Base-by-base conservation (phyloP, 2,113 vertebrate genomes). In the Petrocephalus zakoni region DNA sequence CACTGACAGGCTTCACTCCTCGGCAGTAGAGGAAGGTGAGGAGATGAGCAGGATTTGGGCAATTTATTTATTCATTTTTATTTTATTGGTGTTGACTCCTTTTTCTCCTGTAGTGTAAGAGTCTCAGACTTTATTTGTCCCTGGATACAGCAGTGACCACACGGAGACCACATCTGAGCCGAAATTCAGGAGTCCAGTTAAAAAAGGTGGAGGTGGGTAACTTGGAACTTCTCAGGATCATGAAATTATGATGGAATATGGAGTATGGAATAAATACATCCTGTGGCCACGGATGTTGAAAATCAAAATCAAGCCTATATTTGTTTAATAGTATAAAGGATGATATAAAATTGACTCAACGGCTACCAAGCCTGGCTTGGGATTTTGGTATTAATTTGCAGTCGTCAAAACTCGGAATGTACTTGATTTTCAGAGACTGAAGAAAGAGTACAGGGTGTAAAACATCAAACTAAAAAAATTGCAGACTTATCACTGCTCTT, bases 281-380 rank as follows among this genome's bases (percentile, higher is more conserved):
- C 7, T 21, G 29, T 47, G 37, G 29, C 56, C 7, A 64, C 19
- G 46, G 84, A 86, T 47, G 42, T 29, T 58, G 34, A 87, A 88
- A 86, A 17, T 85, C 6, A 29, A 46, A 87, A 15, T 61, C 47
- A 85, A 49, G 56, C 56, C 82, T 51, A 86, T 37, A 72, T 47
- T 19, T 53, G 56, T 72, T 81, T 89, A 89, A 87, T 88, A 55
- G 84, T 86, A 82, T 53, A 89, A 88, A 56, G 56, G 46, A 25
- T 0, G 8, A 89, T 15, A 29, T 56, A 7, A 53, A 84, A 56
- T 87, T 21, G 19, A 58, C 58, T 13, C 53, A 19, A 64, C 55
- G 25, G 56, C 37, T 29, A 61, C 86, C 34, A 64, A 64, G 53
- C 86, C 56, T 11, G 22, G 4, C 56, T 64, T 61, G 86, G 55